Base-by-base conservation (phyloP, 2,888 invertebrate genomes). In the Bedellia somnulentella region DNA sequence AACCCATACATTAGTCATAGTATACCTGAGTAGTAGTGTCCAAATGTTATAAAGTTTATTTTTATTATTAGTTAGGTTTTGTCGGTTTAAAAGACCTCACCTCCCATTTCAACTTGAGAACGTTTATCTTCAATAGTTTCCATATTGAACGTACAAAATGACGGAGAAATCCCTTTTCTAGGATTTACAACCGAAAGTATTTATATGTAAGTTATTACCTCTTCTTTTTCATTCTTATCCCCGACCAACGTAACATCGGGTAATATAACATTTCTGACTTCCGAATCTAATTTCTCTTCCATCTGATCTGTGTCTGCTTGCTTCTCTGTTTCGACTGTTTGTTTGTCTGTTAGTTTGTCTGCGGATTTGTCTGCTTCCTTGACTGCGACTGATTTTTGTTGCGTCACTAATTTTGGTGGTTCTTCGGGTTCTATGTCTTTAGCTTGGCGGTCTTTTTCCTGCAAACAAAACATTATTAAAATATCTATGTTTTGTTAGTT, bases 201-300 rank as follows among this genome's bases (percentile, higher is more conserved):
- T 18, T 18, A 18, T 6, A 5, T 18, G 9, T 6, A 9, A 18
- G 27, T 35, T 18, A 29, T 14, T 25, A 58, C 58, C 48, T 62
- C 66, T 38, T 60, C 53, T 11, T 49, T 58, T 4, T 60, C 67
- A 12, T 57, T 59, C 0, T 47, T 42, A 3, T 60, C 64, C 0
- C 64, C 60, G 0, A 70, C 71, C 1, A 62, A 37, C 2, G 66
- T 64, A 5, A 68, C 75, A 35, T 71, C 73, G 0, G 71, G 71
- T 30, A 73, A 37, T 27, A 62, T 70, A 0, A 40, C 37, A 23
- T 12, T 17, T 24, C 25, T 27, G 6, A 18, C 25, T 18, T 28
- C 30, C 2, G 8, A 11, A 14, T 12, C 17, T n/a, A 15, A 2
- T 16, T 9, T n/a, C n/a, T n/a, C n/a, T n/a, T n/a, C n/a, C n/a